Conservation (phyloP, 2,113 vertebrate species). For the Ictalurus punctatus region DNA sequence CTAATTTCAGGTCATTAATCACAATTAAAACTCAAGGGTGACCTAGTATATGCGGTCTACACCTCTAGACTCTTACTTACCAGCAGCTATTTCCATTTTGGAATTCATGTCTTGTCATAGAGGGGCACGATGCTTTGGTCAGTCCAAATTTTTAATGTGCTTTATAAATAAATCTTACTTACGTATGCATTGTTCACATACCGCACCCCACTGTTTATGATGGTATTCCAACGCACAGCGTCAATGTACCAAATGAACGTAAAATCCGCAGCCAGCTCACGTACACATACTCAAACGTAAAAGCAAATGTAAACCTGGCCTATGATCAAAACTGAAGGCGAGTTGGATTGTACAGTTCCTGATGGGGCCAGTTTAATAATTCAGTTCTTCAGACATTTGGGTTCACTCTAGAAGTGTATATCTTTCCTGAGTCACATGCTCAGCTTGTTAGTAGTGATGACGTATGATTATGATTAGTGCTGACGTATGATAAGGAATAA, state of each 20-base stretch:
- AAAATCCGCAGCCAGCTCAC: neutral
- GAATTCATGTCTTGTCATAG: neutral
- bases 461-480: neutral
- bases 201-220: neutral
- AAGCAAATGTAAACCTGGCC: neutral
- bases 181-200: neutral
- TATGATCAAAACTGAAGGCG: neutral
- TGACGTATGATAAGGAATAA: neutral
- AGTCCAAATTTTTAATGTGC: neutral
- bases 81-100: too few relatives aligned
- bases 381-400: neutral
- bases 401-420: neutral
- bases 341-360: neutral
- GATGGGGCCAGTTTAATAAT: neutral
- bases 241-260: neutral
- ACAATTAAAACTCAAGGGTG: neutral
- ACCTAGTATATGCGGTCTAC: neutral
- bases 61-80: too few relatives aligned
- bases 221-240: neutral
- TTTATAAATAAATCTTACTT: neutral
- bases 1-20: neutral
- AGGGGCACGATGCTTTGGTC: too few relatives aligned
- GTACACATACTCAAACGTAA: too few relatives aligned
- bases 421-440: neutral
- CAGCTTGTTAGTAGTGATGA: neutral